These are phyloP conservation scores for Eurystomus glaucurus DNA, from an alignment of 2,797 vertebrate species.

Conservation along the genomic window DNA sequence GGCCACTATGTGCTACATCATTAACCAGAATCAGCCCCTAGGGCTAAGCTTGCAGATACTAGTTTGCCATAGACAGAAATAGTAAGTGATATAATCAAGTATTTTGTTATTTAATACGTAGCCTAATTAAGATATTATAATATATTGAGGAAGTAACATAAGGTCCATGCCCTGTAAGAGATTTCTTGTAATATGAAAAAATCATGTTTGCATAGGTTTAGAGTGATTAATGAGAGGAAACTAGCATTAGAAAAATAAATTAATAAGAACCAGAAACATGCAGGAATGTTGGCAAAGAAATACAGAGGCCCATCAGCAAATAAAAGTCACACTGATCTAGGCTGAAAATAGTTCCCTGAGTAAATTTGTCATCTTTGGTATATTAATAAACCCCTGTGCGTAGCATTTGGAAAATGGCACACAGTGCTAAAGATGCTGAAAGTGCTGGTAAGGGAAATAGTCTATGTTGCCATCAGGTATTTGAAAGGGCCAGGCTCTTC, in stretches of 20 bases:
- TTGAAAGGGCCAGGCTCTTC: neutral
- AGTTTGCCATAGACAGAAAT: slow-evolving; percentile 17
- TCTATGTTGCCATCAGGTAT: neutral
- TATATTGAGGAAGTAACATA: slow-evolving; percentile 22
- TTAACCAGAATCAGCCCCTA: slow-evolving; percentile 22
- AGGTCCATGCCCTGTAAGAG: neutral
- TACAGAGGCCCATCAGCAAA: neutral
- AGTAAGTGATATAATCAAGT: slow-evolving; percentile 39
- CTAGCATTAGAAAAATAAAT: slow-evolving; percentile 38
- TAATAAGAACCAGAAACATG: slow-evolving; percentile 38
- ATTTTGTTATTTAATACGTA: slow-evolving; percentile 40
- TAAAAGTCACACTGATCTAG: slow-evolving; percentile 33
- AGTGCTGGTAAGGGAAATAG: neutral
- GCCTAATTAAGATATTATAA: slow-evolving; percentile 25
- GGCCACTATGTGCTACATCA: neutral
- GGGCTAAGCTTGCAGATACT: slow-evolving; percentile 24
- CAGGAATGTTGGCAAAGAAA: slow-evolving; percentile 57
- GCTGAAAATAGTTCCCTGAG: slow-evolving; percentile 44
- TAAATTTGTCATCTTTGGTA: slow-evolving; percentile 40
- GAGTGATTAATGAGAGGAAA: slow-evolving; percentile 48
- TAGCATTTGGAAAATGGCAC: neutral
- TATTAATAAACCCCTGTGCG: neutral
- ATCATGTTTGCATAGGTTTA: slow-evolving; percentile 27
- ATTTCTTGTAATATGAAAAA: slow-evolving; percentile 35
- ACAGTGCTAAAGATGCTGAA: neutral